Percentiles rank a stretch among this genome's conserved stretches.
Evolutionary conservation across 1,140 invertebrate genomes (phyloP).

Genomic region (Chrysomallon squamiferum): DNA sequence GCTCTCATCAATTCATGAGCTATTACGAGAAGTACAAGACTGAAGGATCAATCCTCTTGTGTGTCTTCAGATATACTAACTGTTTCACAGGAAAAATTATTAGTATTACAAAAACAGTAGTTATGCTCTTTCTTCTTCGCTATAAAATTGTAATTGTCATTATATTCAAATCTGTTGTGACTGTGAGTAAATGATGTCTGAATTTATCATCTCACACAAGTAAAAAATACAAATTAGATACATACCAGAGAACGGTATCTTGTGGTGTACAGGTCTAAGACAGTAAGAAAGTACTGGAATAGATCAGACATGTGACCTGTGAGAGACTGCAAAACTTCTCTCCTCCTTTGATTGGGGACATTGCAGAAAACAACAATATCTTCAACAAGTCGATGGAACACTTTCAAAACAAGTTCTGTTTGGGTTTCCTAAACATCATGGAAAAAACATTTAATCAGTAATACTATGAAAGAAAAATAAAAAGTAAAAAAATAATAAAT

Average conservation of each 20-base stretch:
- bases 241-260: conserved; percentile 18
- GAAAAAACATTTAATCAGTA: background rate
- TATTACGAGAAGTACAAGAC: no score
- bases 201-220: no score
- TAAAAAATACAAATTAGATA: no score
- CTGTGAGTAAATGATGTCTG: no score
- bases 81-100: no score
- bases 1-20: no score
- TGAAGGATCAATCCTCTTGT: no score
- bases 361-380: conserved; percentile 85
- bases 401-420: conserved; percentile 84
- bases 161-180: no score
- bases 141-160: no score
- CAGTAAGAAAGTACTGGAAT: conserved; percentile 72
- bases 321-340: conserved; percentile 87
- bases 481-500: background rate
- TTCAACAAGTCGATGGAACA: conserved; percentile 86
- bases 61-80: no score
- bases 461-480: background rate
- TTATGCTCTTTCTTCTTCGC: no score
- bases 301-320: conserved; percentile 85
- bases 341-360: conserved; percentile 72
- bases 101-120: no score
- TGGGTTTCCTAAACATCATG: conserved; percentile 70
- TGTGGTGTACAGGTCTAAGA: conserved; percentile 28